Evolutionary conservation across 2,888 invertebrate genomes (phyloP).

Genomic region (Eristalinus aeneus): DNA sequence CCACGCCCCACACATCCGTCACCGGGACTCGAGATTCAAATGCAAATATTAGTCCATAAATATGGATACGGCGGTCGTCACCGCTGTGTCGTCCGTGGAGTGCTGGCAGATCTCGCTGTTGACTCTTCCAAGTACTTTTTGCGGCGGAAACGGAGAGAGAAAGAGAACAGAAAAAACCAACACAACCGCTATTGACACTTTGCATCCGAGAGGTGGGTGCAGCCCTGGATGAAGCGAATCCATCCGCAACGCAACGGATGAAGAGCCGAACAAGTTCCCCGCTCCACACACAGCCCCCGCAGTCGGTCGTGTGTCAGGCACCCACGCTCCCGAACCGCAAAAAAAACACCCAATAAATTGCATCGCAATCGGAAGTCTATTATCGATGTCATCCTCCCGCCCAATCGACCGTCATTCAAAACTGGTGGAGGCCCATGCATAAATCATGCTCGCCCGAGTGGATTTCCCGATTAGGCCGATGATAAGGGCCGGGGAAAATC

Average conservation of each 20-base stretch:
- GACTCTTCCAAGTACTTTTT: constrained; percentile 45
- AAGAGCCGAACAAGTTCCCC: not conserved
- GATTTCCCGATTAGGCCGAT: constrained; percentile 41
- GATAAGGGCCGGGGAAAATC: constrained; percentile 53
- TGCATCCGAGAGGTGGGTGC: not conserved
- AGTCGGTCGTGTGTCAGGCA: constrained; percentile 23
- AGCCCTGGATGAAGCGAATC: not conserved
- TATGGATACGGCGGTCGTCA: constrained; percentile 38
- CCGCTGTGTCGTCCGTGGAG: not conserved
- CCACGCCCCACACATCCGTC: not conserved
- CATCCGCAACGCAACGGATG: not conserved
- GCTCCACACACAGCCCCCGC: not conserved
- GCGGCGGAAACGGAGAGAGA: not conserved
- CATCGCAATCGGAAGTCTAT: constrained; percentile 61
- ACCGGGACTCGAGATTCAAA: constrained; percentile 36
- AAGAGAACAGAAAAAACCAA: not conserved
- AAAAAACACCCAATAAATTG: constrained; percentile 63
- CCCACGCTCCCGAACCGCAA: constrained; percentile 58
- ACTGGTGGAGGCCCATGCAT: constrained; percentile 48
- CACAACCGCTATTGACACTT: not conserved
- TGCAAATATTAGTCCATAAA: constrained; percentile 66
- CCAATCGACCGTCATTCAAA: not conserved
- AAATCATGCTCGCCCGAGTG: constrained; percentile 47
- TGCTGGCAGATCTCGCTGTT: constrained; percentile 15
- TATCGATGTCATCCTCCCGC: constrained; percentile 8